These are phyloP conservation scores for Noctua comes DNA, from an alignment of 2,888 invertebrate genomes.

Conservation along the genomic window DNA sequence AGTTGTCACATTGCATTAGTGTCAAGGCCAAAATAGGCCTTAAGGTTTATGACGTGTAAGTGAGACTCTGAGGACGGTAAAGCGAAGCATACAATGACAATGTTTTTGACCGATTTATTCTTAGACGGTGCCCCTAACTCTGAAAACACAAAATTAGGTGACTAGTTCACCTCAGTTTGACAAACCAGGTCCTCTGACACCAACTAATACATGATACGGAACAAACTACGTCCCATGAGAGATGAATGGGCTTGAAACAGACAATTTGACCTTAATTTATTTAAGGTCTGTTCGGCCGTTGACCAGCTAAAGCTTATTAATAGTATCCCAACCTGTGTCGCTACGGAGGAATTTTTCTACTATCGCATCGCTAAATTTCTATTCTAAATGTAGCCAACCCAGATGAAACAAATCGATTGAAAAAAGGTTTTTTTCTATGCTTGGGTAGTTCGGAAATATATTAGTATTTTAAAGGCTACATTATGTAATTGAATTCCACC, in stretches of 20 bases:
- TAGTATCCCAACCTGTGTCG: conserved; percentile 11
- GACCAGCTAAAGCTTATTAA: conserved; percentile 28
- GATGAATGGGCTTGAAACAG: conserved; percentile 15
- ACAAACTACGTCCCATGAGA: not conserved
- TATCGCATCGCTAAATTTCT: conserved; percentile 12
- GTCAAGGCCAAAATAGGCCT: not conserved
- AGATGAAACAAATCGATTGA: conserved; percentile 41
- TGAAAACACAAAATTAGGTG: not conserved
- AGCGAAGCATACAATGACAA: not conserved
- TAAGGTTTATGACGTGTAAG: not conserved
- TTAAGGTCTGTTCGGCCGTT: conserved; percentile 10
- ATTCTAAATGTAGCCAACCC: conserved; percentile 23
- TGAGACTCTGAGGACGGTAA: not conserved
- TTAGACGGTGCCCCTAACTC: not conserved
- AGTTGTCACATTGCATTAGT: not conserved
- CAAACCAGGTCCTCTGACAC: not conserved
- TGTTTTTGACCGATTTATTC: not conserved
- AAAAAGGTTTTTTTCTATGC: conserved; percentile 29
- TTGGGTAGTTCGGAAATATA: conserved; percentile 21
- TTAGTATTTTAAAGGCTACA: conserved; percentile 9
- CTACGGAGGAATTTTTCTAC: not conserved
- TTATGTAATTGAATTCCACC: conserved; percentile 20
- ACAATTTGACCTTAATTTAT: conserved; percentile 33
- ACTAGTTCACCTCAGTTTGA: not conserved
- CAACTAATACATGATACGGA: conserved; percentile 12